Evolutionary conservation across 2,888 invertebrate genomes (phyloP).

Genomic region (Gonocerus acuteangulatus): DNA sequence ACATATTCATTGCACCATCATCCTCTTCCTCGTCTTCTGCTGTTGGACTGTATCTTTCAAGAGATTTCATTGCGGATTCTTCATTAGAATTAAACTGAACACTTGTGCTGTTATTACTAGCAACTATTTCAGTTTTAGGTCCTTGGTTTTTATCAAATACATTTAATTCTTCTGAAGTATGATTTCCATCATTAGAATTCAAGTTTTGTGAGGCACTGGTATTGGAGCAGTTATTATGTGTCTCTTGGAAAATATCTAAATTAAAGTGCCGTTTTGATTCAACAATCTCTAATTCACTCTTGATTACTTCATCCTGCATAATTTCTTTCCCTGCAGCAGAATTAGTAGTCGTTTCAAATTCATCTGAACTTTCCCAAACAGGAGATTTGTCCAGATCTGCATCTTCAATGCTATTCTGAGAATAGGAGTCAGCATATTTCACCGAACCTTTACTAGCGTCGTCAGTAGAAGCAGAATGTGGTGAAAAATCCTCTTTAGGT

Average conservation of each 20-base stretch:
- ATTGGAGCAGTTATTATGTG: constrained; percentile 3
- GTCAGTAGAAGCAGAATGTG: neutral
- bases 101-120: neutral
- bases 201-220: neutral
- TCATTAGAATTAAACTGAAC: neutral
- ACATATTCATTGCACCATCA: constrained; percentile 18
- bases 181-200: neutral
- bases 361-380: constrained; percentile 7
- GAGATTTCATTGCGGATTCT: constrained; percentile 13
- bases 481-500: constrained; percentile 8
- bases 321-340: neutral
- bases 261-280: constrained; percentile 31
- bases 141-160: constrained; percentile 8
- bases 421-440: neutral
- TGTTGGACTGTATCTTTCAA: constrained; percentile 30
- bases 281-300: neutral
- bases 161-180: neutral
- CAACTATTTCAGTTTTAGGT: neutral
- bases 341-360: neutral
- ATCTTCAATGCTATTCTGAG: neutral
- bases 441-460: neutral
- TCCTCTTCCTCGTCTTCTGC: constrained; percentile 29
- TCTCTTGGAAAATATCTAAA: constrained; percentile 29
- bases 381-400: constrained; percentile 9
- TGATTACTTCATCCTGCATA: neutral